Evolutionary conservation across 2,888 invertebrate genomes (phyloP), one percentile per base, ranked within the genome.

Genomic region (Oligia strigilis): DNA sequence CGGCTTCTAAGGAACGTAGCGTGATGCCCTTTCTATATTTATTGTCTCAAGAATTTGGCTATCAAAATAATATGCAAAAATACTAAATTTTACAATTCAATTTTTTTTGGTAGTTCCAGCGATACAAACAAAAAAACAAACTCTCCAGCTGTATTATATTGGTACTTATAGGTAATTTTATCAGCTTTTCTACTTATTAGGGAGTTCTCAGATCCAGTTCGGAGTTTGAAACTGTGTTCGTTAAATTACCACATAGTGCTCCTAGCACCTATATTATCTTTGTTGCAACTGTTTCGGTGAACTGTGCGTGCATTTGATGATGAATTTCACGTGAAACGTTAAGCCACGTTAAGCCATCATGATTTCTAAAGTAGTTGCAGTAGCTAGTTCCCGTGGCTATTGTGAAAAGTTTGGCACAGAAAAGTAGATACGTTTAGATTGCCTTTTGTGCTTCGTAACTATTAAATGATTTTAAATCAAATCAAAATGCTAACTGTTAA

Each of bases 191-290:
- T 58, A 46, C 46, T 2, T 46, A 23, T 58, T 58, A 23, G 8
- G 36, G 13, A 52, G 19, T 40, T 40, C 11, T 40, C 8, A 29
- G 6, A 52, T 4, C 29, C n/a, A 40, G 9, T 17, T 19, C 29
- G 8, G 5, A 36, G 43, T 77, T 77, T 69, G 13, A 67, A 67
- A 23, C 23, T 60, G 76, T n/a, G n/a, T 73, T 74, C 11, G 23
- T 23, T 36, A 46, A 49, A 62, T 52, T 2, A 65, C 9, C 1
- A 58, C 3, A 14, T 49, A 19, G 36, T 0, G 5, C 13, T 75
- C 23, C 23, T 23, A 17, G 23, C 40, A 5, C 14, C 8, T 71
- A 40, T 1, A 64, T 49, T n/a, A 65, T 5, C 5, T 72, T 36
- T 13, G 9, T 13, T 55, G 4, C 11, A 4, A 52, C 29, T 23